Percentiles rank a stretch among this genome's conserved stretches.
Evolutionary conservation across 1,140 invertebrate genomes (phyloP).

Genomic region (Meloidogyne floridensis): DNA sequence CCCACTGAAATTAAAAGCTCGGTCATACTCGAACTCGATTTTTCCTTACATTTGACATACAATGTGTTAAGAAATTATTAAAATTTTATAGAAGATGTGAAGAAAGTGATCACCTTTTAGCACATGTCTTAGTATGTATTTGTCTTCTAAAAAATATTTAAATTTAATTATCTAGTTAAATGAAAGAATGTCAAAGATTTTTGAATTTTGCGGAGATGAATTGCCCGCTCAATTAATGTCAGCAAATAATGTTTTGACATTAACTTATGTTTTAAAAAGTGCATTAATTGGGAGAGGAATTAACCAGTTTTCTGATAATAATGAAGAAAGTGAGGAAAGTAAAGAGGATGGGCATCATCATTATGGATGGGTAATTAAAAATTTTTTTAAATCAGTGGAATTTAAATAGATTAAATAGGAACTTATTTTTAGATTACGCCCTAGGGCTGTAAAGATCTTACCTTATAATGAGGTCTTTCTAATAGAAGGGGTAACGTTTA

Average conservation of each 20-base stretch:
- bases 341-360: constrained; percentile 41
- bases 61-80: background rate
- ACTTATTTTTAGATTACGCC: no score
- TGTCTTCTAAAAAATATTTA: background rate
- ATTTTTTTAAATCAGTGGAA: background rate
- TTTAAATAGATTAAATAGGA: background rate
- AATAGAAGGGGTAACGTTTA: no score
- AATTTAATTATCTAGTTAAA: background rate
- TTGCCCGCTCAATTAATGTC: constrained; percentile 62
- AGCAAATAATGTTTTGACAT: constrained; percentile 58
- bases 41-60: no score
- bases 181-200: constrained; percentile 60
- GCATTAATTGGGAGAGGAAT: background rate
- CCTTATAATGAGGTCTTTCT: no score
- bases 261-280: constrained; percentile 60
- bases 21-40: no score
- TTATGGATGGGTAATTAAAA: constrained; percentile 30
- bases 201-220: constrained; percentile 60
- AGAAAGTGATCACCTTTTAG: constrained; percentile 59
- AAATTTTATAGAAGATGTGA: constrained; percentile 56
- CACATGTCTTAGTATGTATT: constrained; percentile 61
- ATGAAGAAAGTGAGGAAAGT: background rate
- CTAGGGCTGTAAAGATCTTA: no score
- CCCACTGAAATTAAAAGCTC: no score
- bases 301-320: constrained; percentile 1